Conservation (phyloP, 2,888 invertebrate species). For the Pedicia rivosa region DNA sequence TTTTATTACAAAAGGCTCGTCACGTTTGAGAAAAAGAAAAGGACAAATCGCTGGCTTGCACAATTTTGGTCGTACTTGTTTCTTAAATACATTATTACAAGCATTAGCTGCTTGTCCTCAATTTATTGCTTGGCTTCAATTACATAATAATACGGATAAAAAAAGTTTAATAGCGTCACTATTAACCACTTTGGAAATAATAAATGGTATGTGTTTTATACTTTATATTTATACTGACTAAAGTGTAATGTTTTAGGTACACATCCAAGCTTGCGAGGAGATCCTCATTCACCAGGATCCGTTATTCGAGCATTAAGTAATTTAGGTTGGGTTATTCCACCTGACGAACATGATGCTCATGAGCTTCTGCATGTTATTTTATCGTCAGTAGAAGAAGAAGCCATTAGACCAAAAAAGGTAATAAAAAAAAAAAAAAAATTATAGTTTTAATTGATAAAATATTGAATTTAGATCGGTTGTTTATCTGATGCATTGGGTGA, state of each 20-base stretch:
- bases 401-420: conserved; percentile 26
- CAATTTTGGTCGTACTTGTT: conserved; percentile 86
- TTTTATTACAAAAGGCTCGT: conserved; percentile 16
- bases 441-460: not conserved
- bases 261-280: conserved; percentile 43
- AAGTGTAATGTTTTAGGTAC: too few species aligned
- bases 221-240: too few species aligned
- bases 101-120: conserved; percentile 75
- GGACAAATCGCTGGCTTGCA: conserved; percentile 73
- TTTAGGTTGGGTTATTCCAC: conserved; percentile 74
- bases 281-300: conserved; percentile 42
- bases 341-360: conserved; percentile 88
- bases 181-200: conserved; percentile 55
- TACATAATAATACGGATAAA: conserved; percentile 42
- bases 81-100: conserved; percentile 81
- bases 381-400: conserved; percentile 82
- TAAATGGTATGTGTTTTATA: conserved; percentile 37
- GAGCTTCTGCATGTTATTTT: conserved; percentile 81
- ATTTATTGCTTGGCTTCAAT: conserved; percentile 68
- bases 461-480: conserved; percentile 42
- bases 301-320: conserved; percentile 59
- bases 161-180: conserved; percentile 60
- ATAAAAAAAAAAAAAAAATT: not conserved
- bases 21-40: conserved; percentile 41
- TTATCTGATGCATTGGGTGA: conserved; percentile 57